Conservation (phyloP, 1,140 invertebrate species). For the Drosophila asahinai region DNA sequence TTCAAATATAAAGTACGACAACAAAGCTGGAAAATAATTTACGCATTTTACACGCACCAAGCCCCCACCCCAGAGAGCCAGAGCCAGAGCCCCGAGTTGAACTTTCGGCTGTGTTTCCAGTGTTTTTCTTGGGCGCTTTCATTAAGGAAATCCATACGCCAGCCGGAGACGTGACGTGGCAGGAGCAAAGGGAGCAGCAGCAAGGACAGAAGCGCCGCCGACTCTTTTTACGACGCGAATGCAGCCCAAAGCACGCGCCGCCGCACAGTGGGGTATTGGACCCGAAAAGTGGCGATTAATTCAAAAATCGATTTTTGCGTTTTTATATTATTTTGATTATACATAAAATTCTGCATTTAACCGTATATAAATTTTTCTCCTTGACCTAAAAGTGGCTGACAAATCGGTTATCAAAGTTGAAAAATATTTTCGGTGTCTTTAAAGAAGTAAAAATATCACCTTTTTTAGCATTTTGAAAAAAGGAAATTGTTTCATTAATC, state of each 20-base stretch:
- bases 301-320: no score
- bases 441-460: no score
- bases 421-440: no score
- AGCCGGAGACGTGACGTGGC: slow-evolving; percentile 46
- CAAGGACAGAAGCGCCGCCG: slow-evolving; percentile 1
- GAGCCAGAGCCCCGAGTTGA: slow-evolving; percentile 3
- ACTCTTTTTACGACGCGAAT: slow-evolving; percentile 28
- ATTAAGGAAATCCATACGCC: slow-evolving; percentile 73
- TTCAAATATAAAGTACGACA: slow-evolving; percentile 60
- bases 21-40: slow-evolving; percentile 66
- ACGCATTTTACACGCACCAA: slow-evolving; percentile 63
- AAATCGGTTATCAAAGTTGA: no score
- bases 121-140: slow-evolving; percentile 48
- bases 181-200: not conserved
- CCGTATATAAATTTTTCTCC: no score
- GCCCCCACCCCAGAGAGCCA: slow-evolving; percentile 8
- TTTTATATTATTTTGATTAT: no score
- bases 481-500: no score
- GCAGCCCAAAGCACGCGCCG: slow-evolving; percentile 46
- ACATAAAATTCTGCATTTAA: no score
- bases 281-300: no score
- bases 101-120: slow-evolving; percentile 45
- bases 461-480: no score
- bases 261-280: not conserved
- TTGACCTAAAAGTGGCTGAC: no score